Percentiles rank a stretch among this genome's conserved stretches.
Conservation (phyloP, 1,140 invertebrate species). For the Aphaenogaster rudis region DNA sequence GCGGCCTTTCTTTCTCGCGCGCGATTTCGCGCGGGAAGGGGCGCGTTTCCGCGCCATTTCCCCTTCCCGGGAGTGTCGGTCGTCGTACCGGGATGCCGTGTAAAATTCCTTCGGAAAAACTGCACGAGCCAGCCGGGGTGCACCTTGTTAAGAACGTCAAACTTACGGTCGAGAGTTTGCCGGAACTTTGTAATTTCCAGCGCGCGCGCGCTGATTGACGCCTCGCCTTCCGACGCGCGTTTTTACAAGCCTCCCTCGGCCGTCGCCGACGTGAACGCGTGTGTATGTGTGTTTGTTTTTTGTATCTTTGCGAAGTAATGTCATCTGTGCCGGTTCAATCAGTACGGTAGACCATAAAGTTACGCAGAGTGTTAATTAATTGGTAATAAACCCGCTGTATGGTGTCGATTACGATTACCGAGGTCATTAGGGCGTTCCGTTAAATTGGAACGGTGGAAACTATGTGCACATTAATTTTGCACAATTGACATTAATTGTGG, state of each 20-base stretch:
- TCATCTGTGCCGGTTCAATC: not conserved
- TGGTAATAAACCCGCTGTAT: conserved; percentile 11
- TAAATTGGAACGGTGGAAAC: not conserved
- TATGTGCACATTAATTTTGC: conserved; percentile 17
- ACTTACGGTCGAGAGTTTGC: conserved; percentile 62
- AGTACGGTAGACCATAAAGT: not conserved
- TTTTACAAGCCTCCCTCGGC: conserved; percentile 9
- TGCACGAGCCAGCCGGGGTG: conserved; percentile 34
- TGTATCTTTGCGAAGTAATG: not conserved
- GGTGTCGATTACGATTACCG: conserved; percentile 2
- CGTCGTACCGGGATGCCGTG: conserved; percentile 29
- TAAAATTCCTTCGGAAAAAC: conserved; percentile 74
- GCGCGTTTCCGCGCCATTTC: conserved; percentile 71
- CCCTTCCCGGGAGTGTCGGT: conserved; percentile 13
- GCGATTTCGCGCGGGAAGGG: conserved; percentile 12
- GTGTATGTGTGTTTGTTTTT: not conserved
- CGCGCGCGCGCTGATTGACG: conserved; percentile 33
- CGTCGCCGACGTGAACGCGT: not conserved
- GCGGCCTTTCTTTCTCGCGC: conserved; percentile 52
- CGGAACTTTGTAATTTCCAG: conserved; percentile 65
- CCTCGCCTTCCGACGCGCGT: not conserved
- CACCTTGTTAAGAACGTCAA: conserved; percentile 71
- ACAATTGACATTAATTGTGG: conserved; percentile 4
- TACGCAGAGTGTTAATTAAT: conserved; percentile 40
- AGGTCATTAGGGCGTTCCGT: not conserved